phyloP scores from a whole-genome alignment of 2,888 invertebrate species.

The Leptodirus hochenwartii region DNA sequence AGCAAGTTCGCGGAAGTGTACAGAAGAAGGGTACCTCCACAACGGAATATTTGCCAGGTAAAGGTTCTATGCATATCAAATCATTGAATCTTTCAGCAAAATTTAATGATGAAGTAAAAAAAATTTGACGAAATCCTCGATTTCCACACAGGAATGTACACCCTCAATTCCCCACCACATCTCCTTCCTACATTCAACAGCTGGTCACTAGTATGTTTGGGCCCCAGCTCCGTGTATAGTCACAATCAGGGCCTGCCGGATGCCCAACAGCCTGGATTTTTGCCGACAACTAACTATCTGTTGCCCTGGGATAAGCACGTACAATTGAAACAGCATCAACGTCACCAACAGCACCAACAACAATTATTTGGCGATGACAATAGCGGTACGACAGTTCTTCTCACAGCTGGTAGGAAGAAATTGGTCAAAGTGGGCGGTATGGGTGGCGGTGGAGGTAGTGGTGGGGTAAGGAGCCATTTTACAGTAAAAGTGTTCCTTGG shows the following conservation, averaged over 20 bases:
- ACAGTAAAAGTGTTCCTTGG: constrained; percentile 87
- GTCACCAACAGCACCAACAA: not conserved
- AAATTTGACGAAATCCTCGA: too few relatives aligned
- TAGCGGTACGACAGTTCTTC: too few relatives aligned
- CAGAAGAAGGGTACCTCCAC: too few relatives aligned
- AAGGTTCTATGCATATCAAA: too few relatives aligned
- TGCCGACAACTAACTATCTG: constrained; percentile 76
- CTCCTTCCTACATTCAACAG: constrained; percentile 75
- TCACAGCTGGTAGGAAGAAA: constrained; percentile 28
- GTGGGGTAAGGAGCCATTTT: constrained; percentile 30
- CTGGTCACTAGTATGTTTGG: constrained; percentile 81
- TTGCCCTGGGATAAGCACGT: constrained; percentile 87
- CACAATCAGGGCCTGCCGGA: constrained; percentile 75
- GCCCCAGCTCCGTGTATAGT: constrained; percentile 78
- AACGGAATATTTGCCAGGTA: constrained; percentile 77
- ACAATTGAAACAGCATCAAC: constrained; percentile 21
- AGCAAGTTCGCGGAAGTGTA: too few relatives aligned
- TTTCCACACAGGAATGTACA: constrained; percentile 90
- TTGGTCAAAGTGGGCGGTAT: constrained; percentile 18
- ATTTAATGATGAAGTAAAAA: not conserved
- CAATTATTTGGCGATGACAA: not conserved
- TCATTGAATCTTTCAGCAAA: too few relatives aligned
- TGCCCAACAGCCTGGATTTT: constrained; percentile 71
- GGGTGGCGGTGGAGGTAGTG: constrained; percentile 16
- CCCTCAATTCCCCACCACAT: constrained; percentile 53